Conservation (phyloP, 2,797 vertebrate genomes). For the Pempheris klunzingeri region DNA sequence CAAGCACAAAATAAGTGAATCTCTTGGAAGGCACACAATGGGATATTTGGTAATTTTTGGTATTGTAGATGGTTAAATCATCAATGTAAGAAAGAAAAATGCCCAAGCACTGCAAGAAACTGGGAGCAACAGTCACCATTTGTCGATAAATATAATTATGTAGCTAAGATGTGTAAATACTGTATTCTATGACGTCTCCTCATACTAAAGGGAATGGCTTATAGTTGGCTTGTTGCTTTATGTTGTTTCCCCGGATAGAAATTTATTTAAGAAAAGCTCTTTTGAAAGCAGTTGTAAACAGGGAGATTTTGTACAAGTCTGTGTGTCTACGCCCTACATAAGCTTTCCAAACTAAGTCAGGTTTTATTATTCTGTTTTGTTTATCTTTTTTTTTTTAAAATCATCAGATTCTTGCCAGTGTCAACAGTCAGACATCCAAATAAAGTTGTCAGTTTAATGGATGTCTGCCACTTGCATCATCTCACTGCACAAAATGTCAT, state of each 20-base stretch:
- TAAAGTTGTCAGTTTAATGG: slow-evolving; percentile 42
- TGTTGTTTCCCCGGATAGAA: slow-evolving; percentile 56
- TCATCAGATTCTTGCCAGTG: slow-evolving; percentile 61
- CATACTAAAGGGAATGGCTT: slow-evolving; percentile 75
- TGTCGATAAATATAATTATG: slow-evolving; percentile 50
- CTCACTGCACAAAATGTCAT: slow-evolving; percentile 49
- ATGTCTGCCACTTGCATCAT: slow-evolving; percentile 45
- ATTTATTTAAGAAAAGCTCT: slow-evolving; percentile 65
- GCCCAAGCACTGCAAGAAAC: slow-evolving; percentile 71
- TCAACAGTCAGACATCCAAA: slow-evolving; percentile 49
- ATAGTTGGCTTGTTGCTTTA: slow-evolving; percentile 59
- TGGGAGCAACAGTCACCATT: slow-evolving; percentile 38
- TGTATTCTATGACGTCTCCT: slow-evolving; percentile 61
- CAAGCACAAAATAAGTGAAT: slow-evolving; percentile 57
- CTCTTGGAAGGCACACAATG: slow-evolving; percentile 53
- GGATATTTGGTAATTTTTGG: slow-evolving; percentile 28
- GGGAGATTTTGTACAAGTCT: slow-evolving; percentile 58
- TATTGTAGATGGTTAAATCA: slow-evolving; percentile 33
- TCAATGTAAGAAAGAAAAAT: slow-evolving; percentile 31
- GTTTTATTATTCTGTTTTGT: slow-evolving; percentile 62
- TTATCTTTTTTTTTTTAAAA: slow-evolving; percentile 40
- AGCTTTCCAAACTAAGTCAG: slow-evolving; percentile 70
- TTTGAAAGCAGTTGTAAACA: slow-evolving; percentile 59
- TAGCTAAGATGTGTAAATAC: slow-evolving; percentile 77
- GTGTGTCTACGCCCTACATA: slow-evolving; percentile 68